Evolutionary conservation across 2,797 vertebrate species (phyloP), one percentile per base, ranked within the genome.

Genomic region (Eulemur mongoz): DNA sequence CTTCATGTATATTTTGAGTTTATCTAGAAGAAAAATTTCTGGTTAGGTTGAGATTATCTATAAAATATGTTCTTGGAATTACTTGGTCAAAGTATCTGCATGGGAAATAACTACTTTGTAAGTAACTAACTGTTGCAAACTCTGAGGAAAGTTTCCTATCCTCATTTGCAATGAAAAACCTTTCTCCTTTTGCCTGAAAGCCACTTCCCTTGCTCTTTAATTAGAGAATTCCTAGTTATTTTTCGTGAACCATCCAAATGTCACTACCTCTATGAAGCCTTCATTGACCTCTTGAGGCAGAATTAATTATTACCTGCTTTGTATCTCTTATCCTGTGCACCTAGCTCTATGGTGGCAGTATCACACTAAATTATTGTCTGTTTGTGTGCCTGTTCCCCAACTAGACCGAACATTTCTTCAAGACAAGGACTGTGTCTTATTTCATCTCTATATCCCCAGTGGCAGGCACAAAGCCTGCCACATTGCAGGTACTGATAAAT

Each of bases 11-110:
- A 59, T 89, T 86, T 93, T 91, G 38, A 67, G 30, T 89, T 70
- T 61, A 69, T 48, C 43, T 59, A n/a, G 75, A 92, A 95, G 40
- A 48, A 75, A 43, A 20, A 82, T 93, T 96, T 93, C 50, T 75
- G 48, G 0, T 52, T 89, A 70, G 79, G 14, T 27, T 84, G 27
- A 88, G 25, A 61, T 7, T 79, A 52, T 50, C 30, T 65, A 6
- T 95, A 81, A 95, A 61, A 65, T 69, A 48, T 84, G 79, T 54
- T 80, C 43, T 75, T 78, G 4, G n/a, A 70, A 89, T 93, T 54
- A 85, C 59, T 81, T 95, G 40, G 43, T 87, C 43, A 40, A 94
- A 63, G 20, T 48, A 27, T 76, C 32, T 63, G 6, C 45, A 25
- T 32, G 70, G n/a, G 54, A 87, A 78, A 57, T 45, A 14, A 15